Evolutionary conservation across 2,113 vertebrate genomes (phyloP).

Genomic region (mouse (Mus musculus)): GRCm39 chr3:104433001-104433500

Average conservation of each 20-base stretch:
- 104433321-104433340: not conserved
- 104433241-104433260: conserved; percentile 2
- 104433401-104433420: not conserved
- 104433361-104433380: not conserved
- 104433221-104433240: conserved; percentile 1
- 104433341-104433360: not conserved
- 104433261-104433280: not conserved
- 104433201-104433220: not conserved
- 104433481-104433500: conserved; percentile 3
- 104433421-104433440: conserved; percentile 1
- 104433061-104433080: not conserved
- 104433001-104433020: not conserved
- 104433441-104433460: conserved; percentile 38
- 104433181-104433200: conserved; percentile 2
- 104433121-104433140: not conserved
- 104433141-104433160: not conserved
- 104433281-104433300: not conserved
- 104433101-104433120: not conserved
- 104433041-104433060: not conserved
- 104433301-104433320: not conserved
- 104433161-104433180: not conserved
- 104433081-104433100: not conserved
- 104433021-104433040: not conserved
- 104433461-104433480: not conserved
- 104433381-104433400: not conserved